Conservation (phyloP, 2,113 vertebrate genomes). For the Poecile atricapillus region DNA sequence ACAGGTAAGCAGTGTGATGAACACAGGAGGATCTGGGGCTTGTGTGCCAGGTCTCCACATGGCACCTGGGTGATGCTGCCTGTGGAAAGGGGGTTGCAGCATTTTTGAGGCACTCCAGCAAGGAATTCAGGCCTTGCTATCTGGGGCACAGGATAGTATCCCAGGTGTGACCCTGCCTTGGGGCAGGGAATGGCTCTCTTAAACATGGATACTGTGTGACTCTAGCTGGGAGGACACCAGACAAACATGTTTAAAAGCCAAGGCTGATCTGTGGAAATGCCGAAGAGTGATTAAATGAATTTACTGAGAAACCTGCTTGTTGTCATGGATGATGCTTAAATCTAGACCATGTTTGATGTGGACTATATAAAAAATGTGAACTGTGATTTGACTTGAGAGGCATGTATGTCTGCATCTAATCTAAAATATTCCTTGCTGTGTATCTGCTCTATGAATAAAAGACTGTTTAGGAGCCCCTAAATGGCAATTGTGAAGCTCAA, state of each 20-base stretch:
- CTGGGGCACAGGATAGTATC: not conserved
- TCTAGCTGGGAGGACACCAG: not conserved
- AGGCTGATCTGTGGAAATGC: not conserved
- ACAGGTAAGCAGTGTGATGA: not conserved
- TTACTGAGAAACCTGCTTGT: not conserved
- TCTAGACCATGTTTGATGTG: not conserved
- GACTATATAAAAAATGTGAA: not conserved
- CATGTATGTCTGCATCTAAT: not conserved
- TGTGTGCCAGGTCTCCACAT: rapidly evolving
- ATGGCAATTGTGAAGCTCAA: not conserved
- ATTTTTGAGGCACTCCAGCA: not conserved
- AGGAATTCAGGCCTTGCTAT: not conserved
- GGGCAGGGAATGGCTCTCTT: not conserved
- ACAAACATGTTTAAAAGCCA: not conserved
- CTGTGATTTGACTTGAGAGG: not conserved
- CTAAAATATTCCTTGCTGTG: not conserved
- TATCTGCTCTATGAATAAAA: not conserved
- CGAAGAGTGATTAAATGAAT: not conserved
- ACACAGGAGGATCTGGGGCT: not conserved
- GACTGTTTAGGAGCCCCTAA: not conserved
- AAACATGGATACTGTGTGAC: rapidly evolving
- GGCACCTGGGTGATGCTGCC: not conserved
- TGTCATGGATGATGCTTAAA: not conserved
- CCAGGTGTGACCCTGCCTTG: not conserved
- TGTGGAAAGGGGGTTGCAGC: not conserved